phyloP scores from a whole-genome alignment of 2,797 vertebrate genomes.

The Tachyglossus aculeatus region DNA sequence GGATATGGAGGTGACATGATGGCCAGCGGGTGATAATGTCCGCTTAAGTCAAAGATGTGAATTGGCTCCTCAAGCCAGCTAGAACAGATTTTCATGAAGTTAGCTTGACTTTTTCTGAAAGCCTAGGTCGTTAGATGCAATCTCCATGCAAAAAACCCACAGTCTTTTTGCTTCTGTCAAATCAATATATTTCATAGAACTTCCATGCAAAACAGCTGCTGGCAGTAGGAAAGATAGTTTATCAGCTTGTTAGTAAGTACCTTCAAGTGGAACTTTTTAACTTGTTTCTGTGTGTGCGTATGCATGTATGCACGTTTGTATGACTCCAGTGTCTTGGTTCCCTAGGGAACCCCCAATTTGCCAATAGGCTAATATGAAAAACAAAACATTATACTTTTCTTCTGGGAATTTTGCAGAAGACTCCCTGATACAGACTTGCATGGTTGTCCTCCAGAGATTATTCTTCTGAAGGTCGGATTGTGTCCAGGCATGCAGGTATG shows the following conservation, averaged over 20 bases:
- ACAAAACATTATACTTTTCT: not conserved
- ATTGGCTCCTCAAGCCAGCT: constrained; percentile 16
- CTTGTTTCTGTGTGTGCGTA: not conserved
- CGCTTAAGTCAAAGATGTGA: constrained; percentile 24
- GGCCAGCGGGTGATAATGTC: not conserved
- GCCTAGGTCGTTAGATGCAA: not conserved
- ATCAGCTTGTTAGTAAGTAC: constrained; percentile 23
- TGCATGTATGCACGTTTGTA: constrained; percentile 22
- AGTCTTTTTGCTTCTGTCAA: constrained; percentile 1
- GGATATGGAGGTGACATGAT: not conserved
- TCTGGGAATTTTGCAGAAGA: constrained; percentile 12
- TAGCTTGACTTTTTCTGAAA: constrained; percentile 21
- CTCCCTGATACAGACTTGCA: too few species aligned
- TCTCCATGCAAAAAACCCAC: not conserved
- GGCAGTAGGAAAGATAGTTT: not conserved
- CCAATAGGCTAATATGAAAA: constrained; percentile 8
- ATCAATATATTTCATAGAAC: not conserved
- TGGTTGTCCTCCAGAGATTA: too few species aligned
- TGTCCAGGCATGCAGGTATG: too few species aligned
- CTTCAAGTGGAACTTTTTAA: not conserved
- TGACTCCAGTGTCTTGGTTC: constrained; percentile 5
- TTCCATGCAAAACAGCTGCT: constrained; percentile 5
- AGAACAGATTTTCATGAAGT: not conserved
- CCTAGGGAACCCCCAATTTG: not conserved
- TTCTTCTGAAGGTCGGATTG: too few species aligned